Base-by-base conservation (phyloP, 2,888 invertebrate species). In the Polydrusus cervinus region DNA sequence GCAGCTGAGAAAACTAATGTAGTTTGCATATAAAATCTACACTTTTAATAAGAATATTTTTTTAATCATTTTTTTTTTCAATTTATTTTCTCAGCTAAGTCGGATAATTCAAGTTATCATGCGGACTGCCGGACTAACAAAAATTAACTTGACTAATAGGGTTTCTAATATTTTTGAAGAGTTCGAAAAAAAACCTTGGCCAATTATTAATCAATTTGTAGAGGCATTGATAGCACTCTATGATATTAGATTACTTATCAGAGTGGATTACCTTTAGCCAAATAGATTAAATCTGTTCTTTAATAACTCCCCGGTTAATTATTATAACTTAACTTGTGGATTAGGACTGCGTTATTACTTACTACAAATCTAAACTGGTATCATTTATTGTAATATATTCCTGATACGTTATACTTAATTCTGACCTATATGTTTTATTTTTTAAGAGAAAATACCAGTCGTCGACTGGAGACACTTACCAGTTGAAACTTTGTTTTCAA, bases 231-330 rank as follows among this genome's bases (percentile, higher is more conserved):
- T 55, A 18, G 8, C 11, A 18, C 10, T 38, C 38, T 38, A 38
- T 60, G 16, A 16, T 60, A 60, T 60, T 14, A 38, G 57, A 38
- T 60, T 60, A 38, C 16, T 38, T 18, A 38, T 60, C 57, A 38
- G 11, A 60, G 8, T 11, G 38, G n/a, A 11, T 60, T 60, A 38
- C 18, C 38, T 16, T 34, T 14, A 60, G 16, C 38, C 16, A 60
- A 60, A 16, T 40, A 60, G 57, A 60, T 60, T 60, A 34, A 60
- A 18, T 16, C 11, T 34, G 38, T 18, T 16, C 57, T 18, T 16
- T 10, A 60, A 16, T 60, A 60, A 38, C 57, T 18, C n/a, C 16
- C 11, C 16, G 57, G 40, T 60, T 60, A 60, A 53, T 53, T 53
- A 53, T 8, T 1, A 34, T 25, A 25, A 53, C n/a, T 11, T 20